Evolutionary conservation across 1,140 invertebrate species (phyloP).

Genomic region (Rhyzopertha dominica): DNA sequence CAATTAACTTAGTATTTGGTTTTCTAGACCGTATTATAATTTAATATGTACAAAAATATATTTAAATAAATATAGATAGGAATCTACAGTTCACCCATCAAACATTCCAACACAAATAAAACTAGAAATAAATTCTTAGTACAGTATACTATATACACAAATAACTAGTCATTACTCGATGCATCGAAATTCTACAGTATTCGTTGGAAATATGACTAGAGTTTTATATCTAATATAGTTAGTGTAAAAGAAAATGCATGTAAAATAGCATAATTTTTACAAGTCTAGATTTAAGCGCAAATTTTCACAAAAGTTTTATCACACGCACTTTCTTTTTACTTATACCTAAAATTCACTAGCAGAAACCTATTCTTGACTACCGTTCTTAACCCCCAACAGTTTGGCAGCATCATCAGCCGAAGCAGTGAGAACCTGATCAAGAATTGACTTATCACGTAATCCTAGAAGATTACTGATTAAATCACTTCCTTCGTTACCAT

Average conservation of each 20-base stretch:
- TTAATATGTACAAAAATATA: conserved; percentile 32
- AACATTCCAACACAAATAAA: too few relatives aligned
- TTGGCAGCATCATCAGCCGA: conserved; percentile 84
- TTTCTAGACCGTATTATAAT: conserved; percentile 39
- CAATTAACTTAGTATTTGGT: conserved; percentile 32
- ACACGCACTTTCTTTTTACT: conserved; percentile 3
- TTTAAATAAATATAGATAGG: conserved; percentile 22
- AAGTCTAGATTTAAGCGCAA: conserved; percentile 4
- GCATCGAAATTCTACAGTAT: conserved; percentile 17
- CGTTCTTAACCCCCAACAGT: conserved; percentile 72
- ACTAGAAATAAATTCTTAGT: conserved; percentile 8
- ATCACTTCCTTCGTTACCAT: conserved; percentile 58
- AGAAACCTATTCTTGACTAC: conserved; percentile 25
- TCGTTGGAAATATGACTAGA: conserved; percentile 39
- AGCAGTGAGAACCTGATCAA: conserved; percentile 76
- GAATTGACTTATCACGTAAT: conserved; percentile 78
- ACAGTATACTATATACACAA: conserved; percentile 17
- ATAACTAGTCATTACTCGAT: conserved; percentile 36
- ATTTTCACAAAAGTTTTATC: conserved; percentile 10
- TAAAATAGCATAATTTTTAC: conserved; percentile 1
- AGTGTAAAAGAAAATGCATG: conserved; percentile 4
- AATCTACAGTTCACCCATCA: conserved; percentile 20
- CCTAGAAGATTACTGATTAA: conserved; percentile 85
- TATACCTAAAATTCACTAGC: neutral
- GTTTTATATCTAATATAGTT: neutral